Evolutionary conservation across 1,140 invertebrate species (phyloP).

Genomic region (Platyura marginata): DNA sequence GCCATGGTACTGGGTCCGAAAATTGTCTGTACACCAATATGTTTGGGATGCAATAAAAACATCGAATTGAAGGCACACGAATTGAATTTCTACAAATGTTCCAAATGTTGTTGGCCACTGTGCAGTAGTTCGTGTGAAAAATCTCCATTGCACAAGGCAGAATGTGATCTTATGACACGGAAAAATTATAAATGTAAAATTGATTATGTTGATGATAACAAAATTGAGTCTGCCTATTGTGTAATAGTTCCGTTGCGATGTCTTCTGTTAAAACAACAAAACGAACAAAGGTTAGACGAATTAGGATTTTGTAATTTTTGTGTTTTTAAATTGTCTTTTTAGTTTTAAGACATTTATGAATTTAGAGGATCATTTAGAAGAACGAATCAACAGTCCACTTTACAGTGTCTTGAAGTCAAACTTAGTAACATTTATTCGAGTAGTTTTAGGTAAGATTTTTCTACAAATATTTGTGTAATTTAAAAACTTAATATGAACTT

Average conservation of each 20-base stretch:
- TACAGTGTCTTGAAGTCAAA: constrained; percentile 37
- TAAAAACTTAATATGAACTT: too few relatives aligned
- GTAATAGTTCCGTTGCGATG: constrained; percentile 40
- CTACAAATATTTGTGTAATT: too few relatives aligned
- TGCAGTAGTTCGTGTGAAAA: constrained; percentile 32
- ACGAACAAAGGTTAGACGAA: neutral
- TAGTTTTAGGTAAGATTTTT: constrained; percentile 27
- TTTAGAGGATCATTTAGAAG: constrained; percentile 38
- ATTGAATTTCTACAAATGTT: constrained; percentile 35
- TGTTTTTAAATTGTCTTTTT: too few relatives aligned
- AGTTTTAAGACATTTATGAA: constrained; percentile 31
- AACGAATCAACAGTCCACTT: constrained; percentile 33
- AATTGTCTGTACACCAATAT: constrained; percentile 29
- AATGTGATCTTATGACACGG: constrained; percentile 32
- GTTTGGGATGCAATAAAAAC: constrained; percentile 30
- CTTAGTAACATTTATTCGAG: constrained; percentile 35
- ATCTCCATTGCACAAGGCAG: constrained; percentile 26
- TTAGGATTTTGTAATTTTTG: neutral
- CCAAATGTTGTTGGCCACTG: constrained; percentile 38
- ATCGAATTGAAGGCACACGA: constrained; percentile 6
- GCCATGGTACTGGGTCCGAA: constrained; percentile 39
- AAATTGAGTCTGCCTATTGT: constrained; percentile 35
- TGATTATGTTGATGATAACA: constrained; percentile 24
- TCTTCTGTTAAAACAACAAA: constrained; percentile 30
- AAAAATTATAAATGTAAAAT: constrained; percentile 32